Evolutionary conservation across 2,888 invertebrate genomes (phyloP), one percentile per base, ranked within the genome.

Genomic region (Cremastinae sp.): DNA sequence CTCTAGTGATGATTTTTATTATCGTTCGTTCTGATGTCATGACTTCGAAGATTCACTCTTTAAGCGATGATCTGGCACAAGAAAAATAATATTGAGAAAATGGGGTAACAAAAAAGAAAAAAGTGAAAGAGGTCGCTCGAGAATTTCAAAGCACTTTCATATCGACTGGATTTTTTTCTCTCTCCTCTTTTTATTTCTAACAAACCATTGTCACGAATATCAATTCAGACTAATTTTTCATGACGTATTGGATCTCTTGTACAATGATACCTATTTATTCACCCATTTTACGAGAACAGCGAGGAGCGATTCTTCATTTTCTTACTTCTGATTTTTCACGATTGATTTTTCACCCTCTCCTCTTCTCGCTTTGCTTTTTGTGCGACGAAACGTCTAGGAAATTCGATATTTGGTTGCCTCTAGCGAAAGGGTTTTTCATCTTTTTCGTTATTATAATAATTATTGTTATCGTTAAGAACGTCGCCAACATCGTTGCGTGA

Each of bases 381-480:
- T 16, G n/a, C 12, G 47, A 47, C 16, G 1, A 62, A 35, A 28
- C 14, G 55, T 16, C 65, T 43, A 56, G 66, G 56, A 58, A 51
- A 71, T 72, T 71, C 62, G 43, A 75, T 68, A 75, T 75, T 75
- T 75, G 75, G 75, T 72, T 49, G 56, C 56, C 64, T 72, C 75
- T 75, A 75, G 72, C 68, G 68, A 68, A 72, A 64, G 16, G 22
- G 51, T 68, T 22, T 43, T 74, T 59, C 20, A 18, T 7, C 28
- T n/a, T 55, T 35, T n/a, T 55, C 28, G 39, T 43, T n/a, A 4
- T 58, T 45, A 43, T 59, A 9, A 43, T 59, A 12, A 22, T 37
- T 39, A 20, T 39, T 53, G 20, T 47, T 56, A 53, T 22, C 45
- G 7, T 58, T 58, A 20, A 35, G 28, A 35, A 39, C 14, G 20